Evolutionary conservation across 1,140 invertebrate species (phyloP), one percentile per base, ranked within the genome.

Genomic region (Leptinotarsa lineolata): DNA sequence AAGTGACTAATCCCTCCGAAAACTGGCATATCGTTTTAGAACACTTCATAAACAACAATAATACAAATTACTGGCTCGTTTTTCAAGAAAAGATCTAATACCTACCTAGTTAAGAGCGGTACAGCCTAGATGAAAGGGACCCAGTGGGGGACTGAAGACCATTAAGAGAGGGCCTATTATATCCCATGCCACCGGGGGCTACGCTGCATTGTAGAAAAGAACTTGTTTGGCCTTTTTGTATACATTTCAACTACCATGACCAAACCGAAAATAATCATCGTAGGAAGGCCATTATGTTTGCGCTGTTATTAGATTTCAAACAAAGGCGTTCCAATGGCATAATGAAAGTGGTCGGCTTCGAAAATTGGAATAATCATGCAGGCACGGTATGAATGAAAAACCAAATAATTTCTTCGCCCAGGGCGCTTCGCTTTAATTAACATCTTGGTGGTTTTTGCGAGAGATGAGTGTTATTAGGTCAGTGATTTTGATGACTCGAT

Each of bases 31-130:
- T 63, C 61, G 61, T 21, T 63, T 63, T 15, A 63, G 61, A 63
- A 21, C 61, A 63, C 61, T 63, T 63, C 24, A 30, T 63, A 63
- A 63, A 63, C 61, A 63, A 63, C 61, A 63, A 63, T 63, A 63
- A 63, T 30, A 63, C 24, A 63, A 63, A 63, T 63, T 63, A 63
- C 61, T 21, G 61, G 61, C 61, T 63, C 61, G 61, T 63, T 22
- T 30, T 30, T 63, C 24, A 20, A 63, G 61, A 63, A 63, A 22
- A 30, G 61, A 63, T 13, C 61, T 63, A 63, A 63, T 24, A 63
- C 21, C 61, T 63, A 22, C 20, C 61, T 63, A 63, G 61, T 63
- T 63, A 63, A 20, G 20, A 63, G 61, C 61, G 61, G 61, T 30
- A 13, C 13, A 18, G 21, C 61, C 24, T 22, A 63, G 61, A 63